Base-by-base conservation (phyloP, 2,888 invertebrate genomes). In the Lymantria dispar region DNA sequence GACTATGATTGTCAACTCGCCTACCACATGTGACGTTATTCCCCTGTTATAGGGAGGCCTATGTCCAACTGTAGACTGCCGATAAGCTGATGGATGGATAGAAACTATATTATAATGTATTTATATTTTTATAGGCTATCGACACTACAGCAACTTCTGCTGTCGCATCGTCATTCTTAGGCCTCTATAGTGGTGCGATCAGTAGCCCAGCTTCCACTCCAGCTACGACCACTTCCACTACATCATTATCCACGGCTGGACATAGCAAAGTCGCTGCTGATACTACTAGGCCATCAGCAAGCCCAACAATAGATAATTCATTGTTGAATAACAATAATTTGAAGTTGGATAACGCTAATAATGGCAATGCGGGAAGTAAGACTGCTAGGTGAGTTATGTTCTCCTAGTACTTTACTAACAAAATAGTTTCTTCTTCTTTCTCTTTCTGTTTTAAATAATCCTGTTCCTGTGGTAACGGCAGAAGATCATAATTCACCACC, bases 101-200 rank as follows among this genome's bases (percentile, higher is more conserved):
- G 5, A 22, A 22, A 3, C 22, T 22, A 5, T 22, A 22, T 22
- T 22, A 3, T 33, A 33, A 33, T 33, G 8, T 10, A 10, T 12
- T 47, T 15, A n/a, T 29, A 47, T 8, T 50, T 59, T 29, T 38
- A 40, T 80, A 93, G 93, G 87, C 92, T 0, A 93, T 93, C 45
- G 94, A 94, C 74, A 92, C 93, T 7, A 93, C 93, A 47, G 93
- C 93, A 0, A 85, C 92, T 0, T 93, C 93, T n/a, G 83, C 84
- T 0, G 87, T 84, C 0, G 88, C 89, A 50, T 93, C 84, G 56
- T 93, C 85, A 62, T 93, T 84, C 85, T 85, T 84, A 76, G 93
- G 76, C 75, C 70, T 92, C 66, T 85, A 92, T 85, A 84, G 92
- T 70, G 88, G 92, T 50, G 80, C 86, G 61, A 80, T 89, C 58